A percentile compares a stretch with the other conserved stretches of the same genome.
Evolutionary conservation across 2,797 vertebrate species (phyloP).

Genomic region (Merluccius polli): DNA sequence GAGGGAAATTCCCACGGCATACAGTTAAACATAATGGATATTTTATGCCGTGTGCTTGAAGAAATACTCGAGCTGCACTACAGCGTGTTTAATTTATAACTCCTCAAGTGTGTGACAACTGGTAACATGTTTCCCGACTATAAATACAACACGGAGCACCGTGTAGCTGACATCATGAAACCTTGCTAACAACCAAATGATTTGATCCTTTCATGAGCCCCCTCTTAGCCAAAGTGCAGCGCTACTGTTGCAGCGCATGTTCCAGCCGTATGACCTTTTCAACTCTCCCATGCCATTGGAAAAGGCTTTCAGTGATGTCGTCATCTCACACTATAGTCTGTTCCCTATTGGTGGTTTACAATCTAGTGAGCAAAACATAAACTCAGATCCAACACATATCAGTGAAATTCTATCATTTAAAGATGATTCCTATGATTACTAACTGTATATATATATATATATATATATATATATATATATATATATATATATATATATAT

Average conservation of each 20-base stretch:
- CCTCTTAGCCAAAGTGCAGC: constrained; percentile 36
- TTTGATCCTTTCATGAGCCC: constrained; percentile 53
- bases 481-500: not conserved
- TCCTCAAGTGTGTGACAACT: constrained; percentile 34
- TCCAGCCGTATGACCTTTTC: constrained; percentile 44
- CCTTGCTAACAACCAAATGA: constrained; percentile 56
- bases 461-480: not conserved
- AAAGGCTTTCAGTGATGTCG: constrained; percentile 23
- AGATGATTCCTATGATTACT: not conserved
- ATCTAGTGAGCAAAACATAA: no score
- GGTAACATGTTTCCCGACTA: constrained; percentile 35
- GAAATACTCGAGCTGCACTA: constrained; percentile 22
- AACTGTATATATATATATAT: not conserved
- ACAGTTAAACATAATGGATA: constrained; percentile 1
- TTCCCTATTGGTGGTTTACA: not conserved
- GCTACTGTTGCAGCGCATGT: constrained; percentile 49
- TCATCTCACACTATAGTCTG: constrained; percentile 20
- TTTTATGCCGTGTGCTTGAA: constrained; percentile 14
- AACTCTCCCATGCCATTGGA: constrained; percentile 27
- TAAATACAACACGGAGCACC: constrained; percentile 48
- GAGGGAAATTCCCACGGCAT: not conserved
- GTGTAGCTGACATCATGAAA: constrained; percentile 52
- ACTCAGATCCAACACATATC: not conserved
- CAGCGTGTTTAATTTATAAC: constrained; percentile 36
- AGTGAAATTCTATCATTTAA: not conserved